Evolutionary conservation across 2,113 vertebrate species (phyloP), one percentile per base, ranked within the genome.

Genomic region (Callocephalon fimbriatum): DNA sequence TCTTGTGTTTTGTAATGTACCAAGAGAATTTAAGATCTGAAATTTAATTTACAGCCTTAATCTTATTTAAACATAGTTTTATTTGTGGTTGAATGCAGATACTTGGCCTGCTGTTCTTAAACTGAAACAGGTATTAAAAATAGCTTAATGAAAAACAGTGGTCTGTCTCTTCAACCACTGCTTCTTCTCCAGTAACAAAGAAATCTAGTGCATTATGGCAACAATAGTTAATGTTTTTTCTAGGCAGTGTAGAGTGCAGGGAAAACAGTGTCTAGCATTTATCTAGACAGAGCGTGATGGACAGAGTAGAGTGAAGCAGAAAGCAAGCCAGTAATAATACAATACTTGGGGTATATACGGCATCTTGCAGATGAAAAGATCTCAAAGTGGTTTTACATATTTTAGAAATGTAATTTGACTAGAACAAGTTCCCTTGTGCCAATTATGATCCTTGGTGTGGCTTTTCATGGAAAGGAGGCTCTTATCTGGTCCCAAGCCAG

Each of bases 1-100:
- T 86, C 38, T 23, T 70, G 17, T 56, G 44, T 90, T 97, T 93
- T 92, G 42, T 56, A 89, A 38, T 10, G 8, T 31, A 78, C 19
- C n/a, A 50, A 66, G 85, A 86, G 17, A 86, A 83, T 86, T 88
- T 93, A 86, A 92, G 75, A 90, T 21, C 38, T 67, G 53, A 93
- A 96, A 95, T 93, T 85, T 83, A 95, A 96, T 96, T 95, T 93
- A 83, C 58, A 86, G n/a, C 25, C 73, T 58, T 71, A 66, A 91
- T 54, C 66, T 62, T 48, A 61, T 91, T 93, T 80, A 91, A 88
- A 56, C 61, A 27, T 22, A 31, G 31, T 73, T 95, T 86, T 59
- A 92, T 96, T 94, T 93, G 81, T 90, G 93, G 62, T 82, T 66
- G 42, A 91, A 62, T 65, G 66, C 18, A 77, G 88, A 91, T 78